Base-by-base conservation (phyloP, 2,888 invertebrate genomes). In the Lapara coniferarum region DNA sequence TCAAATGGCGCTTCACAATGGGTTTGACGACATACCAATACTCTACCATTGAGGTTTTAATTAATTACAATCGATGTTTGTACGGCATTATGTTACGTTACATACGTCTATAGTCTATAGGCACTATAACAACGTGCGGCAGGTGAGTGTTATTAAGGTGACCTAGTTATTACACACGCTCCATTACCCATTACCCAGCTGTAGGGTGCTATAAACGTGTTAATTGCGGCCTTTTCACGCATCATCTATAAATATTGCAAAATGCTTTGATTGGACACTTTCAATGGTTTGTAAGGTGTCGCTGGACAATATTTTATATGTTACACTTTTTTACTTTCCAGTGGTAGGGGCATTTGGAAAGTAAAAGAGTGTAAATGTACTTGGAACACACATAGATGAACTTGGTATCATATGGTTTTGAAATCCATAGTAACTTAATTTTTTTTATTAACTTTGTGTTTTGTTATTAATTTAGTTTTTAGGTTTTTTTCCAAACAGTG, bases 141-240 rank as follows among this genome's bases (percentile, higher is more conserved):
- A 63, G 63, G 63, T 63, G 63, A 49, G 59, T 19, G 46, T 63
- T 46, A 63, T 63, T 63, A 63, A 63, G 63, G 63, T 63, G 63
- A 63, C 63, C 63, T 46, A 63, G 63, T 46, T 63, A 63, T 63
- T 63, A 63, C 63, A 46, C 63, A 19, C 63, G 63, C 46, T 49
- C 63, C 63, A 63, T 25, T 63, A 49, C 46, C 63, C 63, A 63
- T 25, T 63, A 49, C 46, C 63, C 19, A 19, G 63, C 46, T 63
- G 63, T 49, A 49, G 63, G 63, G 63, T 63, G 63, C 63, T 63
- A 63, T 63, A 63, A 63, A 63, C 19, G 63, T 63, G 63, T 63
- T 63, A 63, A 63, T 63, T 63, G 63, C 63, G 63, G 63, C 63
- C 63, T 63, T 63, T 63, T 19, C 63, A 63, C 63, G 63, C 63